Base-by-base conservation (phyloP, 1,140 invertebrate genomes). In the Protaetia brevitarsis region DNA sequence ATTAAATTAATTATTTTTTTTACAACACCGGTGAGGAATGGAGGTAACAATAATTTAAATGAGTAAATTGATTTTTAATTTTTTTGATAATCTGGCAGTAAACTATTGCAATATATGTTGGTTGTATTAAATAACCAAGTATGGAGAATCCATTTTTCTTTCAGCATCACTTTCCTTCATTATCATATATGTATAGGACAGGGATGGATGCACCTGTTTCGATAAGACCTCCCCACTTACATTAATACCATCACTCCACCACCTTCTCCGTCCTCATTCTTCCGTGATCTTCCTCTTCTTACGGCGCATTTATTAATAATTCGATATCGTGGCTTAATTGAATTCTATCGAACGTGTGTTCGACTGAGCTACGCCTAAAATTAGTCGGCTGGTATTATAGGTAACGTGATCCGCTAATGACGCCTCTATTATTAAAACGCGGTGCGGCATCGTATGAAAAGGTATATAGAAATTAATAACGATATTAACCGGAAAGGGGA, bases 381-480 rank as follows among this genome's bases (percentile, higher is more conserved):
- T 51, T 51, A 51, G 41, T 21, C 41, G 16, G 41, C 19, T 16
- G 41, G 21, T 34, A 34, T 8, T 51, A n/a, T n/a, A n/a, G 41
- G 41, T 13, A 51, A 51, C 26, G 26, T 19, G 41, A 51, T 51
- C 41, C 13, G 41, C 41, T 51, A 51, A 51, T 51, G 41, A 51
- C 41, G 41, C 26, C 41, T 51, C 13, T 51, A 51, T 51, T 51
- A 51, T 51, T 51, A 51, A 51, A 23, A n/a, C n/a, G n/a, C n/a
- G n/a, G n/a, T n/a, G n/a, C n/a, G 41, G 41, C 26, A 37, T 16
- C 11, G 34, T 19, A 13, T 51, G 41, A 51, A 51, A 51, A 51
- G 41, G 41, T 51, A n/a, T n/a, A n/a, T n/a, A n/a, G 19, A 51
- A 51, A 51, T 51, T 51, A 51, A 51, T 51, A 51, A 51, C 41